Conservation (phyloP, 2,797 vertebrate species). For the Eulemur coronatus region DNA sequence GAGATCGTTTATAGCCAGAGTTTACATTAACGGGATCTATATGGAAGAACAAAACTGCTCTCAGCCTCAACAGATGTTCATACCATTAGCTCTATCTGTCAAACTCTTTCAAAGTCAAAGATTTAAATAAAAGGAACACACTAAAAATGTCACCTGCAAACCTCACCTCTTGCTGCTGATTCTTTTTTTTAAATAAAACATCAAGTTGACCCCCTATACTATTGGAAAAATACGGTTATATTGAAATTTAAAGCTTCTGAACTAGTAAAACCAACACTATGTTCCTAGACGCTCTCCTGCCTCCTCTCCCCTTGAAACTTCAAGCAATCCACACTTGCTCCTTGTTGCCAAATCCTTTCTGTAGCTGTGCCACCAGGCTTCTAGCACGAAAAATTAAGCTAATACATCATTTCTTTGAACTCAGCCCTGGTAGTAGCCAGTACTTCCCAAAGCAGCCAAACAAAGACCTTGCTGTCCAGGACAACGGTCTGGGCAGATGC, state of each 20-base stretch:
- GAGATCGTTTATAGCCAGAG: neutral
- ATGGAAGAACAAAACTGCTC: neutral
- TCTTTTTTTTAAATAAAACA: neutral
- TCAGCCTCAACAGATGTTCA: neutral
- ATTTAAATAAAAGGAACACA: neutral
- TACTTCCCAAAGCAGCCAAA: slow-evolving; percentile 7
- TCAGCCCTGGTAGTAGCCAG: neutral
- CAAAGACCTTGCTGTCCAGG: slow-evolving; percentile 30
- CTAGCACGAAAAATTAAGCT: neutral
- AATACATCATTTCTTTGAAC: neutral
- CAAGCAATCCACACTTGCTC: neutral
- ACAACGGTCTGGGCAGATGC: neutral
- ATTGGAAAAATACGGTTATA: slow-evolving; percentile 17
- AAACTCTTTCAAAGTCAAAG: neutral
- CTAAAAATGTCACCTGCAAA: neutral
- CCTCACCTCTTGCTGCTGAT: neutral
- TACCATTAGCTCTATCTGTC: neutral
- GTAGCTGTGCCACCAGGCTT: neutral
- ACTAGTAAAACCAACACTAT: slow-evolving; percentile 5
- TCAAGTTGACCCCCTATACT: neutral
- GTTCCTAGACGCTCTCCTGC: neutral
- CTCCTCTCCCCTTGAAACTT: neutral
- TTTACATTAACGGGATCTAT: neutral
- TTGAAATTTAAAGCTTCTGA: slow-evolving; percentile 45
- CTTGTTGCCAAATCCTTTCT: neutral